These are phyloP conservation scores for Centropus bengalensis DNA, from an alignment of 2,113 vertebrate genomes.

Conservation along the genomic window DNA sequence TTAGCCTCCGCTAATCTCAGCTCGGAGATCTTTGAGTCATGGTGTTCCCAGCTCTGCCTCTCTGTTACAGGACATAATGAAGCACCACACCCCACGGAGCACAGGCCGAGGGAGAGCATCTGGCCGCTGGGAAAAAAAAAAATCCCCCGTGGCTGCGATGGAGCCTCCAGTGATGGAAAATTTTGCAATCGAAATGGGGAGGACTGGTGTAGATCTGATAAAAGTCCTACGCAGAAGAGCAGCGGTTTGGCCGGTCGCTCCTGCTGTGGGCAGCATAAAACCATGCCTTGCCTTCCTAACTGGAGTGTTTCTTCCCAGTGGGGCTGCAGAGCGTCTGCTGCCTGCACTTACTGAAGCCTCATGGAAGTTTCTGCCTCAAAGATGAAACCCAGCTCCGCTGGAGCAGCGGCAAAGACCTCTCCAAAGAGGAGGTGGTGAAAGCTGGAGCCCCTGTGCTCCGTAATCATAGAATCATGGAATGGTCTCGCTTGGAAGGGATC, in stretches of 20 bases:
- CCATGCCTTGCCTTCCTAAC: neutral
- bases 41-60: neutral
- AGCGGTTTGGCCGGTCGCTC: neutral
- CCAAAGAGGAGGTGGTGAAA: neutral
- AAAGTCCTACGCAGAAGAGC: neutral
- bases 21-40: slow-evolving; percentile 20
- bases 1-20: slow-evolving; percentile 15
- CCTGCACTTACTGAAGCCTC: neutral
- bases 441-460: neutral
- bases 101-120: neutral
- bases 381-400: fast-evolving
- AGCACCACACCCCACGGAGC: neutral
- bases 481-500: no score
- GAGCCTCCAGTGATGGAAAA: neutral
- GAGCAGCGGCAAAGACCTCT: neutral
- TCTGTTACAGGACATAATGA: neutral
- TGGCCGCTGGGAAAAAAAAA: neutral
- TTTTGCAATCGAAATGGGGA: neutral
- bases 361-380: neutral
- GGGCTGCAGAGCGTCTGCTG: neutral
- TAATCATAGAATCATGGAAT: no score
- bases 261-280: neutral
- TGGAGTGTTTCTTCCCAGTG: neutral
- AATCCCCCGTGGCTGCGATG: neutral
- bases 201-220: neutral